Evolutionary conservation across 2,888 invertebrate genomes (phyloP).

Genomic region (Anoncus sp.): DNA sequence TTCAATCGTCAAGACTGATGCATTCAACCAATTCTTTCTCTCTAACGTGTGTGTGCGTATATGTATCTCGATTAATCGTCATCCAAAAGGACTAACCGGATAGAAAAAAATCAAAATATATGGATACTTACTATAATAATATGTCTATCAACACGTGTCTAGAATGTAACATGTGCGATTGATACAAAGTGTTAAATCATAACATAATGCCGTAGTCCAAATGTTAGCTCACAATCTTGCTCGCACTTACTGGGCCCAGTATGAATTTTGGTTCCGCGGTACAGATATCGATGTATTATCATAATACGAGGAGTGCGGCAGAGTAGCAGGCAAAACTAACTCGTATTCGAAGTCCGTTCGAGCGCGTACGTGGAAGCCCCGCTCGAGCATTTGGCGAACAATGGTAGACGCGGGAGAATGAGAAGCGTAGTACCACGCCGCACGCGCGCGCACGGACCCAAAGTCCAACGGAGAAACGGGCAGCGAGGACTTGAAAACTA

Average conservation of each 20-base stretch:
- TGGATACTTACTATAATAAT: not conserved
- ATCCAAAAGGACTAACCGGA: not conserved
- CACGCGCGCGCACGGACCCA: conserved; percentile 54
- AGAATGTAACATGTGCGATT: no score
- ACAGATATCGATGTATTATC: conserved; percentile 46
- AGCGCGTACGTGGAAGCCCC: conserved; percentile 81
- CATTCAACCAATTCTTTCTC: not conserved
- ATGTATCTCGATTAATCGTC: not conserved
- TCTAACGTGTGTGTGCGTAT: not conserved
- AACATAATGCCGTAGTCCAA: no score
- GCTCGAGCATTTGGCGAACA: conserved; percentile 72
- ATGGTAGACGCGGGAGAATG: conserved; percentile 71
- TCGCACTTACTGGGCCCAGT: not conserved
- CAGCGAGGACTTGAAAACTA: conserved; percentile 76
- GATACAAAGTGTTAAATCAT: no score
- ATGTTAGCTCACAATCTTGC: no score
- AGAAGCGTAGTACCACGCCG: conserved; percentile 47
- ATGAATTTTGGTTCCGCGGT: conserved; percentile 17
- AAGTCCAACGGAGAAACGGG: conserved; percentile 57
- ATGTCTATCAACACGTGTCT: not conserved
- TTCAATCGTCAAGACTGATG: conserved; percentile 24
- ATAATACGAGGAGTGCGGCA: conserved; percentile 37
- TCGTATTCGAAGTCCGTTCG: conserved; percentile 58
- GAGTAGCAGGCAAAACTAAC: conserved; percentile 35
- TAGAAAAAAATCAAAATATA: not conserved